Evolutionary conservation across 1,140 invertebrate species (phyloP), one percentile per base, ranked within the genome.

Genomic region (Thaumetopoea pityocampa): DNA sequence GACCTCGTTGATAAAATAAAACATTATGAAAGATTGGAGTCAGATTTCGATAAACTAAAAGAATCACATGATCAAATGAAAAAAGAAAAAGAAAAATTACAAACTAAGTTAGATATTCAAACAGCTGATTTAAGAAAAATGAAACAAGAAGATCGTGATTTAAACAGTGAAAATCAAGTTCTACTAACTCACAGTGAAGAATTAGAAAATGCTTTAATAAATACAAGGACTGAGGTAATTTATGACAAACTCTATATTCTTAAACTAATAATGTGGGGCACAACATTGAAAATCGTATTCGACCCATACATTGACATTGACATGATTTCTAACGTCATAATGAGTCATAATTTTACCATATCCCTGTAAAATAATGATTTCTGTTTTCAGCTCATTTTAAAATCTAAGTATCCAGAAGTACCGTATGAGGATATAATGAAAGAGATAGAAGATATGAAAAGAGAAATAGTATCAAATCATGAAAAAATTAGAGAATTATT

Each of bases 371-470:
- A 2, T 14, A 11, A 15, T 4, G 5, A 5, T 7, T 10, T 10
- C 34, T 14, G 29, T 41, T 62, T 68, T 46, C 35, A 67, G 61
- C 57, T 63, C 15, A 24, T 57, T 8, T 20, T 26, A 1, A 44
- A 62, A 32, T 8, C 43, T 2, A 44, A 24, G 10, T 30, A 22
- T 5, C 28, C 55, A 11, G 23, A 40, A 16, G 40, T 53, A 5
- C 30, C 26, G 20, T 51, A 59, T 15, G 32, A 42, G 4, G 44
- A 61, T 37, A 46, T 79, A 3, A 57, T 54, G 38, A 51, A 52
- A 36, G 67, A 83, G 67, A 66, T 80, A 11, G 51, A 69, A 35
- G 41, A 41, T 4, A 47, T 83, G 48, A 74, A 70, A 56, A 28
- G 60, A 28, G 76, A 78, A 48, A 80, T 70, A 51, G 14, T 38